A percentile compares a stretch with the other conserved stretches of the same genome.
Conservation (phyloP, 2,888 invertebrate species). For the Camptogramma bilineatum region DNA sequence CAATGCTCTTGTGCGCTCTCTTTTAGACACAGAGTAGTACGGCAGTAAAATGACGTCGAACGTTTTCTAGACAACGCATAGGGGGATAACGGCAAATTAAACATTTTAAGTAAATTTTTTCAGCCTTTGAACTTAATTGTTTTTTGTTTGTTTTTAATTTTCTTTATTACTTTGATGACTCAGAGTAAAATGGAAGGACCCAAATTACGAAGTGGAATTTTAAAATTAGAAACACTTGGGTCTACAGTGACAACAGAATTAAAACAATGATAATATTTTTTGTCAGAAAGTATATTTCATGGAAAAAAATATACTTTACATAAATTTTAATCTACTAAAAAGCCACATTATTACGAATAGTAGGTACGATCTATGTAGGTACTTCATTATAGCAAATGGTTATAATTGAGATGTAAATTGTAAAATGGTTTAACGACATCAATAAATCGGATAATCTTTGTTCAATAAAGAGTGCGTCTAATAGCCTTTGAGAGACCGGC, state of each 20-base stretch:
- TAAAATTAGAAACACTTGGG: slow-evolving; percentile 4
- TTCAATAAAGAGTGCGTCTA: slow-evolving; percentile 22
- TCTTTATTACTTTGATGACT: slow-evolving; percentile 28
- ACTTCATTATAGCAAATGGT: slow-evolving; percentile 9
- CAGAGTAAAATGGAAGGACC: slow-evolving; percentile 25
- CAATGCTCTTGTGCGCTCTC: too few relatives aligned
- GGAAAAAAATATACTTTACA: too few relatives aligned
- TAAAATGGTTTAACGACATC: slow-evolving; percentile 32
- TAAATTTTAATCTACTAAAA: too few relatives aligned
- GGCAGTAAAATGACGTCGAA: not conserved
- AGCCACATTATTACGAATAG: too few relatives aligned
- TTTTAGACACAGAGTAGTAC: not conserved
- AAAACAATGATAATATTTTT: not conserved
- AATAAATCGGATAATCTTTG: slow-evolving; percentile 29
- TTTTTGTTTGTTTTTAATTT: slow-evolving; percentile 40
- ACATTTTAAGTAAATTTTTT: not conserved
- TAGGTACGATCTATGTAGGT: too few relatives aligned
- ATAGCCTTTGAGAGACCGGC: slow-evolving; percentile 19
- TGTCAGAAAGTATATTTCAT: not conserved
- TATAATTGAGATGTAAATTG: slow-evolving; percentile 27
- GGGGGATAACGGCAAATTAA: slow-evolving; percentile 1
- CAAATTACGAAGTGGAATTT: slow-evolving; percentile 3
- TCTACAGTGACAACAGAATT: not conserved
- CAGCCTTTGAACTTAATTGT: slow-evolving; percentile 32
- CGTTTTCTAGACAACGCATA: not conserved